A percentile compares a stretch with the other conserved stretches of the same genome.
phyloP scores from a whole-genome alignment of 2,888 invertebrate genomes.

The Pseudoips prasinana region DNA sequence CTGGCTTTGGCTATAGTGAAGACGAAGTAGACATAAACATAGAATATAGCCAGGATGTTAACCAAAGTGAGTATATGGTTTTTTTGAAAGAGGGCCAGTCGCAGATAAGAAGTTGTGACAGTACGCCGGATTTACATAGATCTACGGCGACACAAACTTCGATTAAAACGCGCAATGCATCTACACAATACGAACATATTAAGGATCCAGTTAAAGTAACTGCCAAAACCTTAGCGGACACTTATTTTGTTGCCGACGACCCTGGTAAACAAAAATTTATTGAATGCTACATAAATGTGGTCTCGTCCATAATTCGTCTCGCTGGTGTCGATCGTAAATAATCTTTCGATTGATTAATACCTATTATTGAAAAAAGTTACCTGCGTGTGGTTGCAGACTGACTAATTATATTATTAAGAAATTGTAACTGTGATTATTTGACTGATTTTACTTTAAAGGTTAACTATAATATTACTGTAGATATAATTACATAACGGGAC shows the following conservation, averaged over 20 bases:
- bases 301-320: constrained; percentile 9
- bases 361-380: no score
- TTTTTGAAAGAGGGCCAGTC: constrained; percentile 9
- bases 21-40: constrained; percentile 2
- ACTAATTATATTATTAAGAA: constrained; percentile 4
- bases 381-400: no score
- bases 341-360: constrained; percentile 3
- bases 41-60: constrained; percentile 3
- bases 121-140: constrained; percentile 9
- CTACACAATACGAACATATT: constrained; percentile 4
- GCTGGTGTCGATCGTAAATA: constrained; percentile 5
- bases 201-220: constrained; percentile 4
- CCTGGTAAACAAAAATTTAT: constrained; percentile 5
- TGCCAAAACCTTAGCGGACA: constrained; percentile 2
- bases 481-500: no score
- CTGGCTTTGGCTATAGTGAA: constrained; percentile 7
- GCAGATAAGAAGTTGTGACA: constrained; percentile 5
- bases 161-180: constrained; percentile 3
- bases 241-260: constrained; percentile 8
- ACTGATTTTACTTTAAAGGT: no score
- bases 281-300: constrained; percentile 7
- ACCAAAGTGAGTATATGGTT: constrained; percentile 7
- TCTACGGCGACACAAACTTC: constrained; percentile 8
- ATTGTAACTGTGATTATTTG: constrained; percentile 4
- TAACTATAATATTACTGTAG: no score